These are phyloP conservation scores for Ophonus ardosiacus DNA, from an alignment of 2,888 invertebrate genomes.

Conservation along the genomic window DNA sequence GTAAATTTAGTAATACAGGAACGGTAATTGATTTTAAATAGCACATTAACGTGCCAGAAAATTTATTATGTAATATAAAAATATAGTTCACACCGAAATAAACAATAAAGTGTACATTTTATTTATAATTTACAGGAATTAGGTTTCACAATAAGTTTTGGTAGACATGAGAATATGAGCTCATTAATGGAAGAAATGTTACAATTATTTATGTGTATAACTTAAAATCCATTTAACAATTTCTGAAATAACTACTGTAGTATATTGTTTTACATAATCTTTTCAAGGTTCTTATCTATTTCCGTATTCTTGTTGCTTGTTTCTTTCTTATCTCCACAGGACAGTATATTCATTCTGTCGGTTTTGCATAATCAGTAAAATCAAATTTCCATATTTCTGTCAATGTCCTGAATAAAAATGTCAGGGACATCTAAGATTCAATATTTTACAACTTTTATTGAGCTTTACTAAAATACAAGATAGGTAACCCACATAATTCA, in stretches of 20 bases:
- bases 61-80: slow-evolving; percentile 15
- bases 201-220: too few species aligned
- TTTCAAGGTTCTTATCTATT: slow-evolving; percentile 16
- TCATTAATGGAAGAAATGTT: too few species aligned
- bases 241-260: too few species aligned
- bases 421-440: slow-evolving; percentile 21
- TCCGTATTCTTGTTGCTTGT: not conserved
- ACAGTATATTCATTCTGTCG: not conserved
- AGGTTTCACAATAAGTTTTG: not conserved
- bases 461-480: not conserved
- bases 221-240: too few species aligned
- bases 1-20: slow-evolving; percentile 17
- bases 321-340: not conserved
- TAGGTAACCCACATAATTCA: slow-evolving; percentile 56
- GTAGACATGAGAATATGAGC: too few species aligned
- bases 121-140: not conserved
- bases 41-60: not conserved
- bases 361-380: slow-evolving; percentile 36
- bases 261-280: not conserved
- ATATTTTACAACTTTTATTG: slow-evolving; percentile 53
- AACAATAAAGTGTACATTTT: not conserved
- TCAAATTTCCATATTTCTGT: slow-evolving; percentile 31
- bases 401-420: slow-evolving; percentile 56
- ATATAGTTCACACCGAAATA: not conserved
- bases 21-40: slow-evolving; percentile 26